Conservation (phyloP, 2,888 invertebrate species). For the Tetropium fuscum region DNA sequence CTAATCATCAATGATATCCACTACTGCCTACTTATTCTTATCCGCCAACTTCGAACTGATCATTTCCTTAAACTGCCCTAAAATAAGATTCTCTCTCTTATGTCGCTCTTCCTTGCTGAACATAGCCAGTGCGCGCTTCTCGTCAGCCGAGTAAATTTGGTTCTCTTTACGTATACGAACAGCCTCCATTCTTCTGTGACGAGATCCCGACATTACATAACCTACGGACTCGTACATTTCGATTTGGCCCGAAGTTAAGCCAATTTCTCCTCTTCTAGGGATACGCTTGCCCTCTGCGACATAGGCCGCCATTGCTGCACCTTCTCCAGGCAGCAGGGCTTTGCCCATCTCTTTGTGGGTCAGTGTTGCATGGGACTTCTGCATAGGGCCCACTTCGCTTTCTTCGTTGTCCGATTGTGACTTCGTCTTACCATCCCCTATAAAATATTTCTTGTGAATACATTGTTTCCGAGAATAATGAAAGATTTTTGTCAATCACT, state of each 20-base stretch:
- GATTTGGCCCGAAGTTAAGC: constrained; percentile 95
- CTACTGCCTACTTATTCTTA: constrained; percentile 64
- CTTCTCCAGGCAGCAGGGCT: constrained; percentile 96
- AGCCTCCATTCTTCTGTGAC: constrained; percentile 98
- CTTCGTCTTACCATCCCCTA: constrained; percentile 27
- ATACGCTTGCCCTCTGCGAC: constrained; percentile 99
- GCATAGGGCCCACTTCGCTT: constrained; percentile 71
- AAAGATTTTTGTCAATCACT: neutral
- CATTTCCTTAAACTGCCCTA: constrained; percentile 95
- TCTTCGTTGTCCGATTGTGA: constrained; percentile 65
- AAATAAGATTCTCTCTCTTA: constrained; percentile 94
- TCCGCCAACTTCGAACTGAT: constrained; percentile 78
- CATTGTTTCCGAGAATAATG: neutral
- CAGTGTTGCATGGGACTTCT: constrained; percentile 76
- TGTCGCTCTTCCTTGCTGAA: constrained; percentile 98
- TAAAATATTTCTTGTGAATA: neutral
- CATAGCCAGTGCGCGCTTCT: constrained; percentile 97
- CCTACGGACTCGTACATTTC: constrained; percentile 88
- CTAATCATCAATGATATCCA: too few species aligned
- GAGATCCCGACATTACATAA: constrained; percentile 94
- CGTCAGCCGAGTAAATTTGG: constrained; percentile 99
- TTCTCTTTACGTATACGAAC: constrained; percentile 99
- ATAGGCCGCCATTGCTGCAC: constrained; percentile 99
- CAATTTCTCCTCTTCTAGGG: constrained; percentile 98
- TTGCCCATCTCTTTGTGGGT: constrained; percentile 89